Evolutionary conservation across 2,888 invertebrate species (phyloP).

Genomic region (Seira ritae): DNA sequence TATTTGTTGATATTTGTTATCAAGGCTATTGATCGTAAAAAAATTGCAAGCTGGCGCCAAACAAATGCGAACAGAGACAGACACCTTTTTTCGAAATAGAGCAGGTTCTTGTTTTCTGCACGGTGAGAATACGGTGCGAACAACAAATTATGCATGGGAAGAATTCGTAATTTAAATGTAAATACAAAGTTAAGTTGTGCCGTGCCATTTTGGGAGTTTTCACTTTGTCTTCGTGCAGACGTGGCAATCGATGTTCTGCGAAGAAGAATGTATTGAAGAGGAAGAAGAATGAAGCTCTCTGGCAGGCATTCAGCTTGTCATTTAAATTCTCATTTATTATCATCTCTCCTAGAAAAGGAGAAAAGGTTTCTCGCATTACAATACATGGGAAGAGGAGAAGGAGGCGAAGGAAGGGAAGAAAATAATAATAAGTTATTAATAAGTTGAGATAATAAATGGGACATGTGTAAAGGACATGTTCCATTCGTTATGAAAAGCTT

Average conservation of each 20-base stretch:
- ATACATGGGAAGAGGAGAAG: not conserved
- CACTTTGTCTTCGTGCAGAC: not conserved
- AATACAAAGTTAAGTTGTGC: conserved; percentile 21
- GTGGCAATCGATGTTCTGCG: not conserved
- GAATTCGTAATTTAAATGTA: conserved; percentile 46
- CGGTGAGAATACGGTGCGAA: no score
- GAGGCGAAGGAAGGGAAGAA: not conserved
- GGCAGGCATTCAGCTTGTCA: conserved; percentile 14
- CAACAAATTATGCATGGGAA: not conserved
- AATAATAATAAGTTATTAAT: conserved; percentile 15
- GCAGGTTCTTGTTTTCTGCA: not conserved
- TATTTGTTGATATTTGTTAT: conserved; percentile 5
- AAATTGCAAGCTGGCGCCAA: conserved; percentile 1
- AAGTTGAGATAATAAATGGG: conserved; percentile 23
- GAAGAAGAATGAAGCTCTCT: not conserved
- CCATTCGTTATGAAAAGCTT: not conserved
- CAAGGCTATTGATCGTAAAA: not conserved
- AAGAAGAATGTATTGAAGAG: conserved; percentile 2
- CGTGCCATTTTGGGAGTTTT: no score
- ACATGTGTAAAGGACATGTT: conserved; percentile 20
- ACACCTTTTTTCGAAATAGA: no score
- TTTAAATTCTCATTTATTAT: conserved; percentile 18
- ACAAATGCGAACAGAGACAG: not conserved
- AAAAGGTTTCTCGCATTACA: not conserved
- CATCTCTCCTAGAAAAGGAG: not conserved